Conservation (phyloP, 2,888 invertebrate species). For the Antitype chi region DNA sequence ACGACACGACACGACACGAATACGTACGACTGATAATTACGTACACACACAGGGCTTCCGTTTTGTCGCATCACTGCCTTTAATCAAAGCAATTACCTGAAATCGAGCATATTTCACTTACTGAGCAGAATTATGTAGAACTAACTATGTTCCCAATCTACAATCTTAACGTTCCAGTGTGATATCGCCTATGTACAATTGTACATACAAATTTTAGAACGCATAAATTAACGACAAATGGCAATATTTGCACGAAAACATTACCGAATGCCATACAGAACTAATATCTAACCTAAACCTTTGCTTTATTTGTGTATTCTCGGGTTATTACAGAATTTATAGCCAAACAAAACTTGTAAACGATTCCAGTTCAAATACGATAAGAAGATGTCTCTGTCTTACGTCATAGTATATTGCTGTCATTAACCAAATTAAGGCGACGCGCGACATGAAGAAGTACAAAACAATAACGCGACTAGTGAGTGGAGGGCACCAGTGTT, state of each 20-base stretch:
- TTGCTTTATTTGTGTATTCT: conserved; percentile 30
- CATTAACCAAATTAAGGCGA: conserved; percentile 65
- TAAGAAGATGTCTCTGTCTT: conserved; percentile 33
- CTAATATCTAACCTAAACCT: conserved; percentile 24
- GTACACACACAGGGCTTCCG: conserved; percentile 32
- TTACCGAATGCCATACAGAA: conserved; percentile 30
- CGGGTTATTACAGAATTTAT: conserved; percentile 35
- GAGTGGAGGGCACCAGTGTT: conserved; percentile 68
- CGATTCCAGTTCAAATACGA: background rate
- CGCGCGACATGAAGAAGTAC: conserved; percentile 60
- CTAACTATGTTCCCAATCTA: background rate
- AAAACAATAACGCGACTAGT: conserved; percentile 60
- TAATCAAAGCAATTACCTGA: conserved; percentile 21
- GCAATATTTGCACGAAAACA: conserved; percentile 42
- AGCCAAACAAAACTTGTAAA: conserved; percentile 30
- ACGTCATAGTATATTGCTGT: conserved; percentile 45
- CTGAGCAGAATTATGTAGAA: conserved; percentile 10
- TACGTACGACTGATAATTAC: conserved; percentile 60
- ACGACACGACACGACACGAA: conserved; percentile 58
- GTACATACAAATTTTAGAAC: conserved; percentile 34
- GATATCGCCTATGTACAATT: conserved; percentile 32
- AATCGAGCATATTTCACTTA: conserved; percentile 13
- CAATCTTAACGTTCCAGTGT: conserved; percentile 7
- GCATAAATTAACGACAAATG: conserved; percentile 38
- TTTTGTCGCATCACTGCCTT: conserved; percentile 25